Evolutionary conservation across 2,888 invertebrate species (phyloP).

Genomic region (Lumbricus terrestris): DNA sequence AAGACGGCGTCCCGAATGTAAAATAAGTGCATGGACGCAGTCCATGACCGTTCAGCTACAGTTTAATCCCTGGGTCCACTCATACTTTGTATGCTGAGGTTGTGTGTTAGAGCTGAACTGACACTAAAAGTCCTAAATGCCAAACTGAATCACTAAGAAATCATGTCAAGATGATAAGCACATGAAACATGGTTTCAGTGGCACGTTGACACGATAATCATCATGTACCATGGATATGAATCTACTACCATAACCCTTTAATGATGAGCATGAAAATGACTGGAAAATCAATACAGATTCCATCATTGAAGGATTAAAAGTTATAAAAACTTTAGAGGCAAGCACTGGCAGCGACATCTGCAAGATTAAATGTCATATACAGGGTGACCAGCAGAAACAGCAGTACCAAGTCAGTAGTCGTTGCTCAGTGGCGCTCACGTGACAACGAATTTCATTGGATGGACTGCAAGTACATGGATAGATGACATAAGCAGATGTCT

Average conservation of each 20-base stretch:
- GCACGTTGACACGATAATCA: neutral
- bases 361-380: neutral
- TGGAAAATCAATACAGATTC: too few relatives aligned
- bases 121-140: neutral
- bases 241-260: neutral
- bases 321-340: neutral
- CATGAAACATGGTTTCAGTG: neutral
- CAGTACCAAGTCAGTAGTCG: neutral
- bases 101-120: neutral
- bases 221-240: neutral
- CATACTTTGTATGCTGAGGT: neutral
- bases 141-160: neutral
- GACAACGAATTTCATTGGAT: too few relatives aligned
- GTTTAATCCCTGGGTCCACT: too few relatives aligned
- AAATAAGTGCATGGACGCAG: too few relatives aligned
- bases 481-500: too few relatives aligned
- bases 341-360: neutral
- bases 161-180: neutral
- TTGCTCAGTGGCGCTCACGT: too few relatives aligned
- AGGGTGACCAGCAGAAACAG: neutral
- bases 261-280: too few relatives aligned
- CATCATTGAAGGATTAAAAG: neutral
- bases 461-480: too few relatives aligned
- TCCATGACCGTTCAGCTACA: too few relatives aligned
- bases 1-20: too few relatives aligned